A percentile compares a stretch with the other conserved stretches of the same genome.
Conservation (phyloP, 2,113 vertebrate genomes). For the Brienomyrus longianalis region DNA sequence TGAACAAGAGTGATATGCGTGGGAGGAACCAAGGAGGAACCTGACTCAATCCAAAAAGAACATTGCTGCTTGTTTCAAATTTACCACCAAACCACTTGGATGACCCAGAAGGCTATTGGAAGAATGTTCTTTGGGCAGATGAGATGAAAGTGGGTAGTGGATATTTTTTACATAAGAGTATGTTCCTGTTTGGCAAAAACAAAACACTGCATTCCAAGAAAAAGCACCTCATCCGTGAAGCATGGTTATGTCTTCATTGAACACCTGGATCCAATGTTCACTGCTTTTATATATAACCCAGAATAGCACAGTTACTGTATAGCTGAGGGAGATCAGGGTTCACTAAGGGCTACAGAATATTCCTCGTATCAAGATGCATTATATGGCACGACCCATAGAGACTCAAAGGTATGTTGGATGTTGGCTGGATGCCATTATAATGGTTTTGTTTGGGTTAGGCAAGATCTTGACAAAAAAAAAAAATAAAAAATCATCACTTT, state of each 20-base stretch:
- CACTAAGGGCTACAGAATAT: neutral
- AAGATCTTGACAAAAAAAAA: neutral
- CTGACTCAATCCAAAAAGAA: neutral
- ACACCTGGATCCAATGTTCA: neutral
- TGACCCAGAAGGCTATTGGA: neutral
- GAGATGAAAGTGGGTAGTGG: neutral
- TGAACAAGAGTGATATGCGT: neutral
- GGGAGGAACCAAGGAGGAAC: neutral
- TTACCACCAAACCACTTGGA: neutral
- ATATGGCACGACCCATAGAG: neutral
- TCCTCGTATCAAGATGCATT: neutral
- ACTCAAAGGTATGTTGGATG: neutral
- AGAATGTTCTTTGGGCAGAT: neutral
- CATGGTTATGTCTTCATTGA: neutral
- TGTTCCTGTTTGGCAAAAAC: neutral
- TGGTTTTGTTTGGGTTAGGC: neutral
- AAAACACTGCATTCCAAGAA: neutral
- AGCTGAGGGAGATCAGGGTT: neutral
- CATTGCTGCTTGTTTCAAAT: neutral
- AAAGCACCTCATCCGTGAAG: neutral
- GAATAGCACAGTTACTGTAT: neutral
- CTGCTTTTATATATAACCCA: neutral
- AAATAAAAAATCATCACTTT: neutral
- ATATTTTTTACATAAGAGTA: neutral
- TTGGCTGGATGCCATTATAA: neutral